Percentiles rank a stretch among this genome's conserved stretches.
phyloP scores from a whole-genome alignment of 2,797 vertebrate species.

The Pangasius krempfi region DNA sequence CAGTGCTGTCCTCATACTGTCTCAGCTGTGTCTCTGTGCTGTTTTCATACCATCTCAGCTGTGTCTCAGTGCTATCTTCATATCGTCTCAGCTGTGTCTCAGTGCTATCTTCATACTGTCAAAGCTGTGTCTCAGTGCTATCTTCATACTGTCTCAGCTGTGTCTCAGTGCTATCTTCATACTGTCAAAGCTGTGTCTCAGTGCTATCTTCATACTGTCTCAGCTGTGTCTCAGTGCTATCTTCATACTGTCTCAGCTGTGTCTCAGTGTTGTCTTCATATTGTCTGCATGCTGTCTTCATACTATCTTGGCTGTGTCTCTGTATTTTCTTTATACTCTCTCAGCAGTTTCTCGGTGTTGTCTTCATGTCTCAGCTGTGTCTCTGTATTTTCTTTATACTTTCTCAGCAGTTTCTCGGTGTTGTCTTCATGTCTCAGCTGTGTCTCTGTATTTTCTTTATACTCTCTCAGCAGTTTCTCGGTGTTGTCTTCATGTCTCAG shows the following conservation, averaged over 20 bases:
- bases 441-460: not conserved
- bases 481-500: not conserved
- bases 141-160: not conserved
- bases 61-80: not conserved
- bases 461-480: not conserved
- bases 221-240: not conserved
- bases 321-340: not conserved
- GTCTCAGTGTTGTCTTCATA: not conserved
- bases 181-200: not conserved
- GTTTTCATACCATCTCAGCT: not conserved
- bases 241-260: not conserved
- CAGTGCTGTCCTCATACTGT: not conserved
- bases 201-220: not conserved
- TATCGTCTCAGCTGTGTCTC: not conserved
- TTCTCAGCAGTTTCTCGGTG: no score
- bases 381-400: not conserved
- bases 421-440: no score
- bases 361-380: not conserved
- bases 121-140: not conserved
- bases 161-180: no score
- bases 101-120: not conserved
- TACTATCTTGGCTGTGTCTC: not conserved
- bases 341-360: not conserved
- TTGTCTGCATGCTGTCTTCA: not conserved
- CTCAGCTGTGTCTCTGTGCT: not conserved